Evolutionary conservation across 2,888 invertebrate genomes (phyloP).

Genomic region (Rhamphomyia laevipes): DNA sequence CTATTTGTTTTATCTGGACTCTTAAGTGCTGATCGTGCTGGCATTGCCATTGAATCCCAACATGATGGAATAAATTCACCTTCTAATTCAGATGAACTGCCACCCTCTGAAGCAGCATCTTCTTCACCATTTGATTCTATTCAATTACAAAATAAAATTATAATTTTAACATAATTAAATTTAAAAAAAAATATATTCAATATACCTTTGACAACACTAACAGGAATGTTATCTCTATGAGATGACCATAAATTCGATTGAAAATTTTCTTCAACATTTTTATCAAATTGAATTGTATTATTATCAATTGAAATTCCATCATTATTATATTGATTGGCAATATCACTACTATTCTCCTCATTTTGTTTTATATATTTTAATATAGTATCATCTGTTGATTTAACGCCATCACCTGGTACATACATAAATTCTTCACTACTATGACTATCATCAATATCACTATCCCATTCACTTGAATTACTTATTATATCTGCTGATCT

Average conservation of each 20-base stretch:
- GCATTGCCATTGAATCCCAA: conserved; percentile 67
- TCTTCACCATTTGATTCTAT: conserved; percentile 18
- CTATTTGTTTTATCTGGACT: conserved; percentile 37
- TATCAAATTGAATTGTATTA: too few species aligned
- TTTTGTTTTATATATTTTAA: not conserved
- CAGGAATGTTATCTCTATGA: conserved; percentile 9
- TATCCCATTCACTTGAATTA: conserved; percentile 28
- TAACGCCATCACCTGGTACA: conserved; percentile 16
- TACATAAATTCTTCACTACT: conserved; percentile 28
- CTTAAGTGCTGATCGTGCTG: conserved; percentile 60
- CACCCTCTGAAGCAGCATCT: conserved; percentile 20
- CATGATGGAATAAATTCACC: conserved; percentile 68
- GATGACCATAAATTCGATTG: conserved; percentile 13
- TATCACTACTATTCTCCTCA: not conserved
- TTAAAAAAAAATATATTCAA: not conserved
- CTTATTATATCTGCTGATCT: conserved; percentile 13
- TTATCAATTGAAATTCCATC: conserved; percentile 1
- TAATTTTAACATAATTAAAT: not conserved
- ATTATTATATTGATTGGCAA: not conserved
- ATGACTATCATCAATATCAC: conserved; percentile 38
- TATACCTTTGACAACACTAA: not conserved
- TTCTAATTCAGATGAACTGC: conserved; percentile 47
- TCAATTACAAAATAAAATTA: not conserved
- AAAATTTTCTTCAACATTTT: conserved; percentile 2
- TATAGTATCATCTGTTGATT: conserved; percentile 5